Evolutionary conservation across 2,888 invertebrate genomes (phyloP), one percentile per base, ranked within the genome.

Genomic region (Celastrina argiolus): DNA sequence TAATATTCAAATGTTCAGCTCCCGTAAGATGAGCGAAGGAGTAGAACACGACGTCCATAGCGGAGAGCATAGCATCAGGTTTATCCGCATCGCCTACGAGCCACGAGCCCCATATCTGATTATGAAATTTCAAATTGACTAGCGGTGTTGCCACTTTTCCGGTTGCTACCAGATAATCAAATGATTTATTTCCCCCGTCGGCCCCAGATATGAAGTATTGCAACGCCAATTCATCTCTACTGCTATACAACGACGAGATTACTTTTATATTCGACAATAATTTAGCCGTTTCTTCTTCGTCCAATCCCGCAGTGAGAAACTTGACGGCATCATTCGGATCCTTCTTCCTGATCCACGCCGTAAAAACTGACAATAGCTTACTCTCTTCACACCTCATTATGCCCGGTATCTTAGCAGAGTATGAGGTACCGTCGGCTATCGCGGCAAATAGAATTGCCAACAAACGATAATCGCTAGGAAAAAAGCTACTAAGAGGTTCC

Each of bases 51-150:
- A 81, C 77, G 64, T 78, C 74, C 22, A 74, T 64, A 63, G 78
- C 74, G 22, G 76, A 71, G 5, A 76, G 56, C 65, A 80, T 72
- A 14, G 81, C 78, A 65, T 81, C 81, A 12, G 75, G 71, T 65
- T 70, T 72, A 1, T 65, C 58, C 63, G 69, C 67, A 41, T 75
- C 70, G 34, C 58, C 66, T 22, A 73, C 56, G 2, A 76, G 65
- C 74, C 73, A 73, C 0, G 75, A 74, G 8, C 58, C 58, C 34
- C 34, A 58, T 34, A 58, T 16, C 16, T 1, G 16, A n/a, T 10
- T 28, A 10, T 58, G n/a, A 16, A 3, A 3, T 16, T 58, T 58
- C 10, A 58, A 58, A 58, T 58, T 58, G 8, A 58, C 34, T 4
- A 34, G 34, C 6, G 58, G 58, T 16, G 8, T 3, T 10, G 58